Conservation (phyloP, 1,140 invertebrate genomes). For the Tachypleus tridentatus region DNA sequence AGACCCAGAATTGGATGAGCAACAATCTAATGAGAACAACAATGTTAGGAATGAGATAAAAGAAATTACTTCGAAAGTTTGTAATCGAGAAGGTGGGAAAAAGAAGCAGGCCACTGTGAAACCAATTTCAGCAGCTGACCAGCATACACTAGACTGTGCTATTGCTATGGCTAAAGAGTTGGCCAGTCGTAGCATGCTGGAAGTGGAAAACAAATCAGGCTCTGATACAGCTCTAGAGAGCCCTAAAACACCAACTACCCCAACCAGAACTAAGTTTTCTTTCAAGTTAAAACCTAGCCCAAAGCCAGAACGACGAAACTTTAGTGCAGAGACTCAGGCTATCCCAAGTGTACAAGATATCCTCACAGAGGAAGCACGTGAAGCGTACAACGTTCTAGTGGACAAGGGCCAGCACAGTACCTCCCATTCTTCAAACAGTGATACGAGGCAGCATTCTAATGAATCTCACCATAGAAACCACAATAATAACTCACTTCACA, state of each 20-base stretch:
- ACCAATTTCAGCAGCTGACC: constrained; percentile 84
- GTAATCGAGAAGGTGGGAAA: constrained; percentile 34
- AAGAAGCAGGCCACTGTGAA: constrained; percentile 73
- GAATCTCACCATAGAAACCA: too few species aligned
- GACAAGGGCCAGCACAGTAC: constrained; percentile 44
- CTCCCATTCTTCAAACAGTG: too few species aligned
- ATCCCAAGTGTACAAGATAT: constrained; percentile 52
- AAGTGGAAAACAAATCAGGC: constrained; percentile 42
- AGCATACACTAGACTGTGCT: constrained; percentile 82
- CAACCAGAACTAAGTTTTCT: constrained; percentile 66
- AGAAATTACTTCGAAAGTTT: constrained; percentile 47
- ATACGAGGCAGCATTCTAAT: too few species aligned
- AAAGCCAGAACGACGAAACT: constrained; percentile 60
- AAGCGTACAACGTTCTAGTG: constrained; percentile 81
- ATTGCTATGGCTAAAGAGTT: constrained; percentile 89
- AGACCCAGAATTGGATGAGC: constrained; percentile 17
- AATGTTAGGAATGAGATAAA: constrained; percentile 57
- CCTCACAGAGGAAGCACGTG: constrained; percentile 52
- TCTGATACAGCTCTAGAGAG: constrained; percentile 40
- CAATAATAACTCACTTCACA: too few species aligned
- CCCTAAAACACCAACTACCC: constrained; percentile 56
- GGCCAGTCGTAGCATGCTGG: constrained; percentile 72
- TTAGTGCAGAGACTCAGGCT: constrained; percentile 75
- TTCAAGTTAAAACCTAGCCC: constrained; percentile 61
- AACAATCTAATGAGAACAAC: constrained; percentile 44